Conservation (phyloP, 23 tunicate species). For the Trididemnum clinides region DNA sequence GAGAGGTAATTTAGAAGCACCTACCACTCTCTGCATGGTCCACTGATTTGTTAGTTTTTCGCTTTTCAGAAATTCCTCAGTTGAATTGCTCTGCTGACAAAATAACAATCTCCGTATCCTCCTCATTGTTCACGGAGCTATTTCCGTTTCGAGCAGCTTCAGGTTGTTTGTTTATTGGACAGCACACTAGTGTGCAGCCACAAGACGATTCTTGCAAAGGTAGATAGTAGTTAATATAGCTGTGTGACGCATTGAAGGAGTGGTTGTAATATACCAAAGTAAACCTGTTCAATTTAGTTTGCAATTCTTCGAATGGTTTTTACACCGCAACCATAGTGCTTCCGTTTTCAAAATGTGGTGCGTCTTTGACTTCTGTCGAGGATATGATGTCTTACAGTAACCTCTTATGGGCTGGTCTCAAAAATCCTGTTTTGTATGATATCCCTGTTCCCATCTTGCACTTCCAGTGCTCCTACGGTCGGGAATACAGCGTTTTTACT, state of each 20-base stretch:
- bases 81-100: neutral
- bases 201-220: constrained; percentile 14
- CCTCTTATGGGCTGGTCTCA: neutral
- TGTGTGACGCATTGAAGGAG: neutral
- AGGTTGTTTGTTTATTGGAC: neutral
- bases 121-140: neutral
- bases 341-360: neutral
- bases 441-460: constrained; percentile 11
- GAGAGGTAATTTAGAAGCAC: too few relatives aligned
- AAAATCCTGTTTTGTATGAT: neutral
- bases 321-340: neutral
- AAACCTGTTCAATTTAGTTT: too few relatives aligned
- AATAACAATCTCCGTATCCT: neutral
- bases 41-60: too few relatives aligned
- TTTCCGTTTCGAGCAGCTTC: neutral
- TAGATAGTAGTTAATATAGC: neutral
- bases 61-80: neutral
- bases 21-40: too few relatives aligned
- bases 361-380: neutral
- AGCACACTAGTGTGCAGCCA: neutral
- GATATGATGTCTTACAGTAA: neutral
- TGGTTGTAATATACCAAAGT: neutral
- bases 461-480: neutral
- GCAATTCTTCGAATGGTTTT: neutral
- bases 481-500: neutral